A percentile compares a stretch with the other conserved stretches of the same genome.
Conservation (phyloP, 2,797 vertebrate genomes). For the Podarcis lilfordi region DNA sequence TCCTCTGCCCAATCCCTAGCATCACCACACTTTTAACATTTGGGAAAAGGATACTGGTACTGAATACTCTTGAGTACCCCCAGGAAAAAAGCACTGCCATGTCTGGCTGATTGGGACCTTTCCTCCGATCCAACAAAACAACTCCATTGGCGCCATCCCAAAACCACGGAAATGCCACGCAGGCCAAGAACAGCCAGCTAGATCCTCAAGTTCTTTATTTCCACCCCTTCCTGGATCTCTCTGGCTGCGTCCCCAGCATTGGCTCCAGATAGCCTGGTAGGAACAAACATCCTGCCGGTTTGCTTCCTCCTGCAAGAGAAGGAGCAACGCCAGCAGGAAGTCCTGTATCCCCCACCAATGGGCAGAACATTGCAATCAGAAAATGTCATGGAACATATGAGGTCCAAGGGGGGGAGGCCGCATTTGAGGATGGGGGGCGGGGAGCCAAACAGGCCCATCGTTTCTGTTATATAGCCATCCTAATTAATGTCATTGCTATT, state of each 20-base stretch:
- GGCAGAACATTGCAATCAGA: constrained; percentile 14
- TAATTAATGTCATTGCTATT: neutral
- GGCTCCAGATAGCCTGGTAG: constrained; percentile 27
- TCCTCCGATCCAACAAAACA: neutral
- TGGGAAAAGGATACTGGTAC: no score
- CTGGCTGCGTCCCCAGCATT: constrained; percentile 47
- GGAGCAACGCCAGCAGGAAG: no score
- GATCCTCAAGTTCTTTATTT: constrained; percentile 42
- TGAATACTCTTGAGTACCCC: no score
- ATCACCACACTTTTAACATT: no score
- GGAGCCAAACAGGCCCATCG: neutral
- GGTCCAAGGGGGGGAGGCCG: neutral
- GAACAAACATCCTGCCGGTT: constrained; percentile 29
- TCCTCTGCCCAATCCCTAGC: no score
- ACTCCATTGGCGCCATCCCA: neutral
- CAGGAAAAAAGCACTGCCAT: no score
- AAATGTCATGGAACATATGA: constrained; percentile 43
- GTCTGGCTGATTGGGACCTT: neutral
- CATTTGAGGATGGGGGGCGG: neutral
- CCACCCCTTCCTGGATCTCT: constrained; percentile 21
- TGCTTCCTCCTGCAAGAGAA: no score
- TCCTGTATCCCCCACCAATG: neutral
- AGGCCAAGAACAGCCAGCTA: constrained; percentile 42
- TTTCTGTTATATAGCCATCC: neutral
- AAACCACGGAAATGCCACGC: constrained; percentile 10